Percentiles rank a stretch among this genome's conserved stretches.
phyloP scores from a whole-genome alignment of 2,113 vertebrate species.

The Eubucco bourcierii region DNA sequence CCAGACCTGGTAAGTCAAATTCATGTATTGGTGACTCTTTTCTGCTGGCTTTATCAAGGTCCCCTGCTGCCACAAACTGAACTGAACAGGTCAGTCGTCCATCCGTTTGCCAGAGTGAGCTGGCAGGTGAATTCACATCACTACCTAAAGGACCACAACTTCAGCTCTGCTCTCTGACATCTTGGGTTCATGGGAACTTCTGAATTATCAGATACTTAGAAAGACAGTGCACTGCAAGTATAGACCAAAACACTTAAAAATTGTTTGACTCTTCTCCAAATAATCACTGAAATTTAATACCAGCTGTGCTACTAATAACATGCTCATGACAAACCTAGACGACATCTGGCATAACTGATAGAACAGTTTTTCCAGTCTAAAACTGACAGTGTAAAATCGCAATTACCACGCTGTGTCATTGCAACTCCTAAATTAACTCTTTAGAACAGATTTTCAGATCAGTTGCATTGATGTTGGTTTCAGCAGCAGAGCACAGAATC shows the following conservation, averaged over 20 bases:
- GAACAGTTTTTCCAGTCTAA: not conserved
- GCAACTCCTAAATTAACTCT: not conserved
- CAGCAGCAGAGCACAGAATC: not conserved
- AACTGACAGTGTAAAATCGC: not conserved
- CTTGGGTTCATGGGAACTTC: not conserved
- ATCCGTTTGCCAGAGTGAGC: not conserved
- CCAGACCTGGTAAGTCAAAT: not conserved
- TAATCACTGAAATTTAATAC: not conserved
- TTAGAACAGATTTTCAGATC: not conserved
- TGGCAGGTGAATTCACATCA: not conserved
- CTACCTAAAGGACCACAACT: not conserved
- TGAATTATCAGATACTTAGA: not conserved
- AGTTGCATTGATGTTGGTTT: not conserved
- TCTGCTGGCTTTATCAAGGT: not conserved
- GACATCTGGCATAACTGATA: not conserved
- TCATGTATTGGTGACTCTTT: not conserved
- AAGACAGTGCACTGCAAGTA: not conserved
- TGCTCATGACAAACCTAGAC: accelerated
- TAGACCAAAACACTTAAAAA: not conserved
- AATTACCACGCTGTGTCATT: not conserved
- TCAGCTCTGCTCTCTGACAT: not conserved
- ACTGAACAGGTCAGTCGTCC: not conserved
- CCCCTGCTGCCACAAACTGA: not conserved
- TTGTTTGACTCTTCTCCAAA: not conserved
- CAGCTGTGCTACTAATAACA: not conserved